Conservation (phyloP, 2,113 vertebrate species). For the Terrapene triunguis region DNA sequence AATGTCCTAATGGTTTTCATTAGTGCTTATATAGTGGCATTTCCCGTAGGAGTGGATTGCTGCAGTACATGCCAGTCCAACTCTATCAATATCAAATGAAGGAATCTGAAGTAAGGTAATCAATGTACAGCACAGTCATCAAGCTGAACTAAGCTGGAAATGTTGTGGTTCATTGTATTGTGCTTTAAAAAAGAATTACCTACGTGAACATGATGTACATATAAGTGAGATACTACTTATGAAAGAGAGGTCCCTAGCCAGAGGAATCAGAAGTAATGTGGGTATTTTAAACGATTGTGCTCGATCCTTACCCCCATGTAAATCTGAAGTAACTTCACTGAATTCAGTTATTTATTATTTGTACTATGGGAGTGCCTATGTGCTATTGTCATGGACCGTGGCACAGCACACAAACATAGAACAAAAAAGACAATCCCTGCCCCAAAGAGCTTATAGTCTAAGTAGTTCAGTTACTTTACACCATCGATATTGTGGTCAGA, state of each 20-base stretch:
- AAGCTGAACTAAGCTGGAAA: neutral
- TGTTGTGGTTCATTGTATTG: neutral
- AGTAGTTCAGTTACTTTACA: neutral
- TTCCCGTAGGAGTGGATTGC: neutral
- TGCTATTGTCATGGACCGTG: too few relatives aligned
- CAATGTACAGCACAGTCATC: accelerated
- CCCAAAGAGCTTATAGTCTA: too few relatives aligned
- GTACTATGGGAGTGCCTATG: too few relatives aligned
- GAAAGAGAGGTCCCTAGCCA: neutral
- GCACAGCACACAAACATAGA: too few relatives aligned
- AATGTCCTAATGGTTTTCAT: accelerated
- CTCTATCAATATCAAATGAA: neutral
- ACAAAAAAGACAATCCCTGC: too few relatives aligned
- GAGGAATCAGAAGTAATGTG: neutral
- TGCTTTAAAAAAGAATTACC: neutral
- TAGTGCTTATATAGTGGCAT: accelerated
- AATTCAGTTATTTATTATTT: neutral
- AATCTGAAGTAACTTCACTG: neutral
- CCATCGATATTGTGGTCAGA: neutral
- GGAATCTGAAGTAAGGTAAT: neutral
- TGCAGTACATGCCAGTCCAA: accelerated
- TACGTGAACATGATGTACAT: neutral
- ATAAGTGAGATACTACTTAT: neutral
- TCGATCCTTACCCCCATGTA: neutral
- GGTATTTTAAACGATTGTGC: neutral